These are phyloP conservation scores for Neolamprologus kungweensis DNA, from an alignment of 2,113 vertebrate species.

Conservation along the genomic window DNA sequence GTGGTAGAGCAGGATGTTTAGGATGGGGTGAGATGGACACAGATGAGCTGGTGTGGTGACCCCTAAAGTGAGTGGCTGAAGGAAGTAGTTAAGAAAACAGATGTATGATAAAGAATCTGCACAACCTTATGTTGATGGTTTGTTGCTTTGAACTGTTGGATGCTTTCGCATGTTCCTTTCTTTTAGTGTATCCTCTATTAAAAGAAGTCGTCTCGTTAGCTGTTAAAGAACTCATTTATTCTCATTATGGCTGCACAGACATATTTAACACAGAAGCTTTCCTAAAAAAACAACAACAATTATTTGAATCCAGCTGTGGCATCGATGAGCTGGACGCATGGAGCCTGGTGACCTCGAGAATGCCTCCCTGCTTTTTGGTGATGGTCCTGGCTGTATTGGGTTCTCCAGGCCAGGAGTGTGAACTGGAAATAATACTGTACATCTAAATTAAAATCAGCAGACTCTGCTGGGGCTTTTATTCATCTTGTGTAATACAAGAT, in stretches of 20 bases:
- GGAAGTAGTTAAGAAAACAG: background rate
- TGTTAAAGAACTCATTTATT: background rate
- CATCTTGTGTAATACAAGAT: background rate
- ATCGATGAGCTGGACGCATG: background rate
- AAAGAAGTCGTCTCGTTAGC: background rate
- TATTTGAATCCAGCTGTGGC: background rate
- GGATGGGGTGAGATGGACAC: background rate
- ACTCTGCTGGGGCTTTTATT: background rate
- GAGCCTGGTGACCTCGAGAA: background rate
- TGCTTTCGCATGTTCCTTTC: accelerated
- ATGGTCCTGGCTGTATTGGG: background rate
- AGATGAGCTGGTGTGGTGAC: background rate
- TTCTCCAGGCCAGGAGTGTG: background rate
- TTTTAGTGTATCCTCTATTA: background rate
- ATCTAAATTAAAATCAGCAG: background rate
- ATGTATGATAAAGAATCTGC: background rate
- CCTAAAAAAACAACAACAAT: accelerated
- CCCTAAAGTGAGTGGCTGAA: background rate
- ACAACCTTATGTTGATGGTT: background rate
- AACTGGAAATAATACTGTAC: background rate
- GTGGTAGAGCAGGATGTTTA: background rate
- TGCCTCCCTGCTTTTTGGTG: background rate
- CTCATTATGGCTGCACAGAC: background rate
- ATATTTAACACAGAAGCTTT: background rate
- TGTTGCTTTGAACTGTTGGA: background rate